phyloP scores from a whole-genome alignment of 2,113 vertebrate species.

The Anoura caudifer region DNA sequence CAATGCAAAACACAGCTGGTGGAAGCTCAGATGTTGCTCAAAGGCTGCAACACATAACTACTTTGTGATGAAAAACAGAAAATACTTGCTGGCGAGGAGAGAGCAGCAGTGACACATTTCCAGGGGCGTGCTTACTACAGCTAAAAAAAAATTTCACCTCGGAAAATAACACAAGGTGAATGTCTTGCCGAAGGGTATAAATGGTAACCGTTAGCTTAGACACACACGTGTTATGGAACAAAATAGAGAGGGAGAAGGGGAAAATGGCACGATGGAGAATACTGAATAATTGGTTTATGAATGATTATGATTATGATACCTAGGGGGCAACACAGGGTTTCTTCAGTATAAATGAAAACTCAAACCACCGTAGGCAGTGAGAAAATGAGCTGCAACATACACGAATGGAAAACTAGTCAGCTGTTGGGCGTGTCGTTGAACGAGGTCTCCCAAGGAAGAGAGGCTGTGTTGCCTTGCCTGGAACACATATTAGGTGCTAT shows the following conservation, averaged over 20 bases:
- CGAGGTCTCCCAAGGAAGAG: background rate
- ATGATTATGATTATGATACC: background rate
- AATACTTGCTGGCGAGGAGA: constrained; percentile 33
- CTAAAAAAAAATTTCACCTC: constrained; percentile 29
- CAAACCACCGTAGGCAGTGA: background rate
- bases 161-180: constrained; percentile 2
- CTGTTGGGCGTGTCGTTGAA: background rate
- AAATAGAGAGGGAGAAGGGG: background rate
- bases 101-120: background rate
- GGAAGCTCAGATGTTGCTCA: constrained; percentile 80
- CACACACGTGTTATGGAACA: background rate
- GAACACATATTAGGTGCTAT: background rate
- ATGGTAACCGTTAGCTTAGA: background rate
- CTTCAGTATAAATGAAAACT: background rate
- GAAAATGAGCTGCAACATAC: background rate
- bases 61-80: constrained; percentile 49
- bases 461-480: background rate
- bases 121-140: background rate
- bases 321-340: background rate
- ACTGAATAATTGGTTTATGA: background rate
- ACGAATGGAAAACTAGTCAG: background rate
- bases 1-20: constrained; percentile 79
- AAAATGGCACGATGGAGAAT: background rate
- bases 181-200: background rate
- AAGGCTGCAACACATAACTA: constrained; percentile 67